Percentiles rank a stretch among this genome's conserved stretches.
Evolutionary conservation across 2,888 invertebrate species (phyloP).

Genomic region (Lasius platythorax): DNA sequence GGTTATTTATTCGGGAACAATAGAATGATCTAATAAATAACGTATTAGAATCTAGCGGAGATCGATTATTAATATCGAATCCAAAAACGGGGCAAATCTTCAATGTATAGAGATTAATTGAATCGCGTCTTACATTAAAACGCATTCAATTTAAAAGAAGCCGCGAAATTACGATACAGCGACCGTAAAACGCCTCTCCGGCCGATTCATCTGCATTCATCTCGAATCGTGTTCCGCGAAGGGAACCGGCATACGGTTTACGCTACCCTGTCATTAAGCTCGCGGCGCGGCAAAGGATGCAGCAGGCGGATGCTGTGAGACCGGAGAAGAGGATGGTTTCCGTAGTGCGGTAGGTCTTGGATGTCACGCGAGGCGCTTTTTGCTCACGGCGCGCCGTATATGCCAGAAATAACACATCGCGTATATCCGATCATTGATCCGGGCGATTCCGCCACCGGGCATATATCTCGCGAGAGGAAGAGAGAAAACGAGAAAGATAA

Average conservation of each 20-base stretch:
- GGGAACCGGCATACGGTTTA: slow-evolving; percentile 37
- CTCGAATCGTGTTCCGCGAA: slow-evolving; percentile 38
- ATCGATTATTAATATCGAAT: background rate
- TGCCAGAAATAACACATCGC: slow-evolving; percentile 61
- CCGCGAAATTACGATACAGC: background rate
- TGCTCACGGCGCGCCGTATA: slow-evolving; percentile 55
- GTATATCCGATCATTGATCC: slow-evolving; percentile 69
- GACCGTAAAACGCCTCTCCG: slow-evolving; percentile 4
- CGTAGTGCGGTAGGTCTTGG: slow-evolving; percentile 70
- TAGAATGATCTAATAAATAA: background rate
- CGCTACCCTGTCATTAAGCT: slow-evolving; percentile 55
- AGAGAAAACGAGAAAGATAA: slow-evolving; percentile 6
- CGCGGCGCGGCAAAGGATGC: slow-evolving; percentile 24
- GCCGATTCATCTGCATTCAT: slow-evolving; percentile 46
- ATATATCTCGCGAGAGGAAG: slow-evolving; percentile 25
- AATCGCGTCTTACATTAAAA: background rate
- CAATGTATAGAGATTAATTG: background rate
- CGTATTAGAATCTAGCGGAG: no score
- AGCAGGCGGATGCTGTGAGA: slow-evolving; percentile 11
- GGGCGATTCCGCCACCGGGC: slow-evolving; percentile 44
- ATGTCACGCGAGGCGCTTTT: slow-evolving; percentile 70
- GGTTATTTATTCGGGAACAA: slow-evolving; percentile 1
- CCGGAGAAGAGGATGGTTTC: slow-evolving; percentile 44
- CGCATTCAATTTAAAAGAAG: slow-evolving; percentile 6
- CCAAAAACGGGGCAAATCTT: background rate